Percentiles rank a stretch among this genome's conserved stretches.
Evolutionary conservation across 2,888 invertebrate genomes (phyloP).

Genomic region (Pandemis corylana): DNA sequence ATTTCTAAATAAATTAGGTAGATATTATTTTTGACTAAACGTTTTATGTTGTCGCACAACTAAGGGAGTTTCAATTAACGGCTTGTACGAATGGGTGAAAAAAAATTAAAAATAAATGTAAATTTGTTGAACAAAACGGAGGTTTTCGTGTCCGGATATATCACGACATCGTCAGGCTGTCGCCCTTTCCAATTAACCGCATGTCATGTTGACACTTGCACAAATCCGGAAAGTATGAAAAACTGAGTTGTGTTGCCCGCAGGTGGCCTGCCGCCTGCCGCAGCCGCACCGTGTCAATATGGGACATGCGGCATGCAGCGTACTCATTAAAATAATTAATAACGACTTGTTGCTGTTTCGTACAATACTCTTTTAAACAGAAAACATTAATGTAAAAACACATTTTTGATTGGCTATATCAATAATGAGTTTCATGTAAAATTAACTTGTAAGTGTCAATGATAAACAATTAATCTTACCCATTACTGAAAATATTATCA

Average conservation of each 20-base stretch:
- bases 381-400: no score
- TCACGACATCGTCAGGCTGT: constrained; percentile 48
- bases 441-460: no score
- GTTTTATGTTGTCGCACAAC: not conserved
- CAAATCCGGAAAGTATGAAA: constrained; percentile 48
- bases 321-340: no score
- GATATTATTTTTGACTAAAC: no score
- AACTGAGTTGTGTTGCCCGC: constrained; percentile 37
- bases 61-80: constrained; percentile 17
- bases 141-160: constrained; percentile 39
- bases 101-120: constrained; percentile 24
- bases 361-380: no score
- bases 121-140: constrained; percentile 33
- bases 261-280: not conserved
- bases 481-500: not conserved
- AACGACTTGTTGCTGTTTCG: no score
- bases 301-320: not conserved
- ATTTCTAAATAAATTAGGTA: no score
- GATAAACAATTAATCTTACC: no score
- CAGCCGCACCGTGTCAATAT: not conserved
- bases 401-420: no score
- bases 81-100: constrained; percentile 21
- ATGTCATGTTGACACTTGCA: constrained; percentile 59
- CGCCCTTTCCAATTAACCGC: constrained; percentile 63
- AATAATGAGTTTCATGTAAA: no score